Percentiles rank a stretch among this genome's conserved stretches.
These are phyloP conservation scores for Pogonus chalceus DNA, from an alignment of 1,140 invertebrate species.

Conservation along the genomic window DNA sequence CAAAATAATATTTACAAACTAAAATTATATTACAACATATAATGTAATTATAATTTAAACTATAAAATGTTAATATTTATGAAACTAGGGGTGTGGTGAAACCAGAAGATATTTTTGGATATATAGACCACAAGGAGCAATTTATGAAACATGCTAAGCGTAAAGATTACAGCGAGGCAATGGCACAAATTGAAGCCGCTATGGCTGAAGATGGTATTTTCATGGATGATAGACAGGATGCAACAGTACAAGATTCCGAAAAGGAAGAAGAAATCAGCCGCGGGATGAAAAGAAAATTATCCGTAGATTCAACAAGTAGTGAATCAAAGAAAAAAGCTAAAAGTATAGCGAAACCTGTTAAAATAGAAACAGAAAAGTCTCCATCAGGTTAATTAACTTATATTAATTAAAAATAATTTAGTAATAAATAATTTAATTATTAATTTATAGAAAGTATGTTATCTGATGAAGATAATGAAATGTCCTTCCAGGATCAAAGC, in stretches of 20 bases:
- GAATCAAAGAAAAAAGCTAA: neutral
- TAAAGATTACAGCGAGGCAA: constrained; percentile 49
- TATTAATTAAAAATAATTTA: neutral
- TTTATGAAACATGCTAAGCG: constrained; percentile 45
- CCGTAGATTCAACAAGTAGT: neutral
- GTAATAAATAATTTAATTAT: neutral
- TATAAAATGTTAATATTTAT: no score
- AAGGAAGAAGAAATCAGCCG: neutral
- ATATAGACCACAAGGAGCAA: constrained; percentile 46
- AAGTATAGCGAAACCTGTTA: neutral
- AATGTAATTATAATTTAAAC: no score
- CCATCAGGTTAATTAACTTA: neutral
- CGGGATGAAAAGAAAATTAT: neutral
- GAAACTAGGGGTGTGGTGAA: constrained; percentile 32
- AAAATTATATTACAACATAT: no score
- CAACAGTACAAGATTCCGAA: neutral
- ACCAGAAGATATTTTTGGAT: constrained; percentile 33
- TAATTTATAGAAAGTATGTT: neutral
- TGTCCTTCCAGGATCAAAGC: neutral
- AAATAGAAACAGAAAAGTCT: neutral
- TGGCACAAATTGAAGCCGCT: constrained; percentile 31
- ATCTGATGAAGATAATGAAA: neutral
- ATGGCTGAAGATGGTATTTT: constrained; percentile 24
- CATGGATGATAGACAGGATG: constrained; percentile 16
- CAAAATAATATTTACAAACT: no score